A percentile compares a stretch with the other conserved stretches of the same genome.
These are phyloP conservation scores for Chaetodon auriga DNA, from an alignment of 2,113 vertebrate genomes.

Conservation along the genomic window DNA sequence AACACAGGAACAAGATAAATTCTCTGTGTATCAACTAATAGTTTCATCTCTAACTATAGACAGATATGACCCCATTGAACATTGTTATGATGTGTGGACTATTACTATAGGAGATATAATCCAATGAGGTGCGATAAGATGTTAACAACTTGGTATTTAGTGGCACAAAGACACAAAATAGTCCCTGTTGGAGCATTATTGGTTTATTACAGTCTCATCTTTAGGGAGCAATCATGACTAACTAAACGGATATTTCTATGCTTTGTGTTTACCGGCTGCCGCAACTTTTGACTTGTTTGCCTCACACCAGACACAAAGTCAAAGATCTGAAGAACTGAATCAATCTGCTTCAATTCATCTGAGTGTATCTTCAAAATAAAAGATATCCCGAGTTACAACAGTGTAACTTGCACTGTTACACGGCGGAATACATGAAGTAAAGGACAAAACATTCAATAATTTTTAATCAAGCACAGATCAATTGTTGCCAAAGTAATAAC, in stretches of 20 bases:
- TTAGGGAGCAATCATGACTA: conserved; percentile 46
- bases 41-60: neutral
- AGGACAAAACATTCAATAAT: conserved; percentile 8
- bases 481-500: conserved; percentile 43
- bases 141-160: conserved; percentile 47
- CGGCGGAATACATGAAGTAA: neutral
- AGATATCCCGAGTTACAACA: neutral
- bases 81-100: conserved; percentile 1
- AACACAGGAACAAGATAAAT: neutral
- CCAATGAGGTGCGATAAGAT: conserved; percentile 38
- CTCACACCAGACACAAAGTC: conserved; percentile 1
- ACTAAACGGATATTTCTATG: conserved; percentile 33
- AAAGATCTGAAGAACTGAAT: neutral
- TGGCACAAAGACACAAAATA: conserved; percentile 40
- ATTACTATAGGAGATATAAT: conserved; percentile 37
- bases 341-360: neutral
- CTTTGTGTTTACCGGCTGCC: conserved; percentile 3
- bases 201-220: conserved; percentile 30
- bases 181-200: conserved; percentile 38
- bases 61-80: neutral
- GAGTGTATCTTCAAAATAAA: neutral
- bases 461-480: conserved; percentile 33
- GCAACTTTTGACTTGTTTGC: conserved; percentile 30
- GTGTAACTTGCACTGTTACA: neutral
- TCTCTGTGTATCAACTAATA: neutral